Evolutionary conservation across 2,888 invertebrate species (phyloP), one percentile per base, ranked within the genome.

Genomic region (Drosophila seclusa): DNA sequence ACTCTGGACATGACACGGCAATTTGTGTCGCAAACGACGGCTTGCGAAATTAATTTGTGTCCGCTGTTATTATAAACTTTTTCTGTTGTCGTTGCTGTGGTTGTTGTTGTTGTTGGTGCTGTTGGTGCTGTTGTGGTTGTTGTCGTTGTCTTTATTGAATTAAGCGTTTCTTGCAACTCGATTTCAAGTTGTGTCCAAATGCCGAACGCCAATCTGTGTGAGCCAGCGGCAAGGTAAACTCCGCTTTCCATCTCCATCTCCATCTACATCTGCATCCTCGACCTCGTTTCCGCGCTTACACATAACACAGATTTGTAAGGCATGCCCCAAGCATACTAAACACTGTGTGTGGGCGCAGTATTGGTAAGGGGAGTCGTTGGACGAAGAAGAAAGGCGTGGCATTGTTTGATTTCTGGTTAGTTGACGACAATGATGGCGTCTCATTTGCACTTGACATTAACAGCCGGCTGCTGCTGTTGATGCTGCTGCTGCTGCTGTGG

Each of bases 1-100:
- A 70, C 87, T 82, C 81, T 87, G 83, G 75, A 79, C 83, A 88
- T 86, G 85, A 86, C 88, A 88, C 76, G 85, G 86, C 88, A 86
- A 86, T 88, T 86, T 88, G 87, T 83, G 86, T 86, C 77, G 88
- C 73, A 73, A 80, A 67, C 84, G 80, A 86, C 83, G 85, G 85
- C 81, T 87, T 84, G 84, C 82, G 80, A 84, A 86, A 88, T 86
- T 88, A 88, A 86, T 86, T 86, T 86, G 84, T 88, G 88, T 76
- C 84, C 88, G 76, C 83, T 87, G 80, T 88, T 86, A 86, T 86
- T 86, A 81, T 83, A 78, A 81, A 72, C 67, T 76, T 81, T 83
- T 76, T 73, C 40, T 68, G 63, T 68, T 60, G 62, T 55, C 59
- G 49, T 61, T 45, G 60, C 45, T 66, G 64, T 58, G 58, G 55